Evolutionary conservation across 2,797 vertebrate genomes (phyloP), one percentile per base, ranked within the genome.

Genomic region (Argyrosomus regius): DNA sequence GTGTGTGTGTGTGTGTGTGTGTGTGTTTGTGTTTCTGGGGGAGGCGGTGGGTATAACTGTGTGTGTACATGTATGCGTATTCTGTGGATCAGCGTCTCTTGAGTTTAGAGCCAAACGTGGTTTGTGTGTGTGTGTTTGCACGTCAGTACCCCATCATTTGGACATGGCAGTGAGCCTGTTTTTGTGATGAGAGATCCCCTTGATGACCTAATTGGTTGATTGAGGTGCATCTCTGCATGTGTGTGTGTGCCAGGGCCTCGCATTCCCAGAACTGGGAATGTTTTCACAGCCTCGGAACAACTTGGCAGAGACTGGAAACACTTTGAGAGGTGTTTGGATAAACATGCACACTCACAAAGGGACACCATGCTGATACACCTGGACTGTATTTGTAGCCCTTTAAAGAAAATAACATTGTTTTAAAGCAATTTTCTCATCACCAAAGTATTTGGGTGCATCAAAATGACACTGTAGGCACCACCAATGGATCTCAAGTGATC

Each of bases 151-250:
- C 86, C 80, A 89, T 93, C 95, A 93, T 93, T 92, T 90, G 91
- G 92, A 92, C 88, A 82, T 88, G 92, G 91, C 93, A 95, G 93
- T 91, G 90, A 90, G 91, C 91, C 95, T 93, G 88, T 91, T 91
- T 88, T 88, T 87, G 91, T 93, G 91, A 90, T 89, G 93, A 90
- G 91, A 89, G 89, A 93, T 90, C 92, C 74, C 92, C 95, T 93
- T 94, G 93, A 96, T 96, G 94, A 96, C 94, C 93, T 96, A 96
- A 96, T 96, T 96, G 96, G 96, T 96, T 97, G 95, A 97, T 96
- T 96, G 97, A 96, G 96, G 96, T 90, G 79, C 91, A 57, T 85
- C 83, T 83, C 45, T 81, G 77, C 35, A 3, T 78, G 61, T 73
- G 69, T 72, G 41, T 60, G 72, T 63, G 43, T 28, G 83, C 61